These are phyloP conservation scores for Hemiprocne comata DNA, from an alignment of 2,113 vertebrate genomes.

Conservation along the genomic window DNA sequence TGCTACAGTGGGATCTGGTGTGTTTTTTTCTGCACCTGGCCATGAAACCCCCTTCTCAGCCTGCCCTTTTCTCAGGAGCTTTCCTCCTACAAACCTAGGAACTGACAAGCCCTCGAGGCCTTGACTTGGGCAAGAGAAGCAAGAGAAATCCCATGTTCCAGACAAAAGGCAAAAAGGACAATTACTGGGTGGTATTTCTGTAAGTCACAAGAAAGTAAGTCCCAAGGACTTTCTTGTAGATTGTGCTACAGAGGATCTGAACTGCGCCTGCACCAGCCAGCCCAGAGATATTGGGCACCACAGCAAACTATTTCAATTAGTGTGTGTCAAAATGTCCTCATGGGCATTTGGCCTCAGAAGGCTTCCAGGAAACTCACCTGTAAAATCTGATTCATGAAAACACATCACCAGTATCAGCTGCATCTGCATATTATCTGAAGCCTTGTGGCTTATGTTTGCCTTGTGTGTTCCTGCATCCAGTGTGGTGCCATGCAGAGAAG, in stretches of 20 bases:
- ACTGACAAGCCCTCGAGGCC: not conserved
- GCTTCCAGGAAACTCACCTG: not conserved
- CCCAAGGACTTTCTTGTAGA: not conserved
- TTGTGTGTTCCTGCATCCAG: not conserved
- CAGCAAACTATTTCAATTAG: not conserved
- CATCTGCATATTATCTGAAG: not conserved
- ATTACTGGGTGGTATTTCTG: not conserved
- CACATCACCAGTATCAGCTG: not conserved
- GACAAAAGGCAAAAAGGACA: not conserved
- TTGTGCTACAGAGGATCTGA: not conserved
- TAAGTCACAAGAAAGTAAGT: not conserved
- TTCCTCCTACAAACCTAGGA: not conserved
- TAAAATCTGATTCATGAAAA: not conserved
- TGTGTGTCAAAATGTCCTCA: not conserved
- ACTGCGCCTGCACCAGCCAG: accelerated
- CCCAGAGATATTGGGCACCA: not conserved
- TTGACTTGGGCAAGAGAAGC: not conserved
- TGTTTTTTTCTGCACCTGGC: not conserved
- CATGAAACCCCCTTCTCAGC: not conserved
- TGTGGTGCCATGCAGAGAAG: not conserved
- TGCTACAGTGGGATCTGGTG: accelerated
- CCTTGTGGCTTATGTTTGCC: not conserved
- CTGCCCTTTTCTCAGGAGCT: not conserved
- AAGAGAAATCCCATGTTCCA: not conserved
- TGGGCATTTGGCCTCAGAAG: not conserved